phyloP scores from a whole-genome alignment of 1,140 invertebrate genomes.

The Halyomorpha halys region DNA sequence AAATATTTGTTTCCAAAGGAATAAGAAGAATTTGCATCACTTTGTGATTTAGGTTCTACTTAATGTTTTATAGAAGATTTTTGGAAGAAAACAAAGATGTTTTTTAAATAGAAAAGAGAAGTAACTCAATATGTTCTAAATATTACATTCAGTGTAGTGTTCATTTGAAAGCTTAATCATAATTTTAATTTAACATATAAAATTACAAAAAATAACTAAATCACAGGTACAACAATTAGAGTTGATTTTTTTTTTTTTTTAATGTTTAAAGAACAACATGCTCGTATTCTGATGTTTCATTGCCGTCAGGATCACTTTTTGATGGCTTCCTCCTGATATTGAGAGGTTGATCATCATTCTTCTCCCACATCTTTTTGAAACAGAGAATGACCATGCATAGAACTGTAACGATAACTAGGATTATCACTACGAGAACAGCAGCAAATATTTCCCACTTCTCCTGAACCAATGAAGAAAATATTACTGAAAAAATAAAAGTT shows the following conservation, averaged over 20 bases:
- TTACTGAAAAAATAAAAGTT: neutral
- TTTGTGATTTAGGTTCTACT: too few relatives aligned
- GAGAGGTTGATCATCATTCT: slow-evolving; percentile 1
- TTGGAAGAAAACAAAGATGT: too few relatives aligned
- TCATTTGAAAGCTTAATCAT: too few relatives aligned
- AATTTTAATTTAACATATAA: slow-evolving; percentile 1
- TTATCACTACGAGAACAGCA: neutral
- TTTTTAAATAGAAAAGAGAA: too few relatives aligned
- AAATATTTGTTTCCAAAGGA: too few relatives aligned
- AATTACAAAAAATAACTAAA: neutral
- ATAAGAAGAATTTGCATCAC: too few relatives aligned
- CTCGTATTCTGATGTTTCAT: slow-evolving; percentile 12
- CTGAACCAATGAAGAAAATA: neutral
- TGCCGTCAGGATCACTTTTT: neutral
- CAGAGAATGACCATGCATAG: slow-evolving; percentile 2
- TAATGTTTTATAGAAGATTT: too few relatives aligned
- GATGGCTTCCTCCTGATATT: neutral
- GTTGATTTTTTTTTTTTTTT: neutral
- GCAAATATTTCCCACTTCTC: slow-evolving; percentile 15
- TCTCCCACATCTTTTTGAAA: slow-evolving; percentile 5
- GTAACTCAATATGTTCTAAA: too few relatives aligned
- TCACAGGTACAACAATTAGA: slow-evolving; percentile 5
- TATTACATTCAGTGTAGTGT: too few relatives aligned
- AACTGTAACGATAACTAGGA: slow-evolving; percentile 1
- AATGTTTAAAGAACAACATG: slow-evolving; percentile 5